Evolutionary conservation across 2,888 invertebrate genomes (phyloP).

Genomic region (Ethmia dodecea): DNA sequence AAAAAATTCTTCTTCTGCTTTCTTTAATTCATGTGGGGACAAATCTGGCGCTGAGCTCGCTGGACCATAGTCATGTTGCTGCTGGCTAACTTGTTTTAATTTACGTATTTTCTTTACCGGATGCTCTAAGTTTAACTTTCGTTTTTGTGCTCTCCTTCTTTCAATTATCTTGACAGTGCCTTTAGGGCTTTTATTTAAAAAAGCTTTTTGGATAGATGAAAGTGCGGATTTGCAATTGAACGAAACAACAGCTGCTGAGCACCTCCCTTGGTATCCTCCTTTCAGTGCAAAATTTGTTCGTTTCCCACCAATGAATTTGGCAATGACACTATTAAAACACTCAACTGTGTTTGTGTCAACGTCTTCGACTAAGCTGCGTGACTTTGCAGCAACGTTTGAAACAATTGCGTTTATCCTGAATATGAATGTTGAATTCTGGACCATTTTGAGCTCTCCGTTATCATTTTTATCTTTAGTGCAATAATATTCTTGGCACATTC

Average conservation of each 20-base stretch:
- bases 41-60: slow-evolving; percentile 17
- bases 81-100: slow-evolving; percentile 2
- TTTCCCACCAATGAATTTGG: slow-evolving; percentile 36
- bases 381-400: background rate
- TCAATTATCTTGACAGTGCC: slow-evolving; percentile 14
- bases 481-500: slow-evolving; percentile 14
- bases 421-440: slow-evolving; percentile 10
- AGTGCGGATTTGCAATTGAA: slow-evolving; percentile 21
- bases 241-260: slow-evolving; percentile 29
- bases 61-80: slow-evolving; percentile 20
- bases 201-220: slow-evolving; percentile 15
- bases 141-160: slow-evolving; percentile 13
- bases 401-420: slow-evolving; percentile 13
- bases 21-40: slow-evolving; percentile 8
- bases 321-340: slow-evolving; percentile 28
- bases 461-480: slow-evolving; percentile 10
- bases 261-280: slow-evolving; percentile 31
- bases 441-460: background rate
- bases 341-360: slow-evolving; percentile 30
- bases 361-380: slow-evolving; percentile 20
- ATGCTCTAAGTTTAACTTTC: slow-evolving; percentile 12
- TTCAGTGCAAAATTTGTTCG: slow-evolving; percentile 28
- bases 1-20: slow-evolving; percentile 15
- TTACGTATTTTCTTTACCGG: slow-evolving; percentile 14
- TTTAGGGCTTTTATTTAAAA: slow-evolving; percentile 10